Evolutionary conservation across 2,888 invertebrate genomes (phyloP).

Genomic region (Elysia crispata): DNA sequence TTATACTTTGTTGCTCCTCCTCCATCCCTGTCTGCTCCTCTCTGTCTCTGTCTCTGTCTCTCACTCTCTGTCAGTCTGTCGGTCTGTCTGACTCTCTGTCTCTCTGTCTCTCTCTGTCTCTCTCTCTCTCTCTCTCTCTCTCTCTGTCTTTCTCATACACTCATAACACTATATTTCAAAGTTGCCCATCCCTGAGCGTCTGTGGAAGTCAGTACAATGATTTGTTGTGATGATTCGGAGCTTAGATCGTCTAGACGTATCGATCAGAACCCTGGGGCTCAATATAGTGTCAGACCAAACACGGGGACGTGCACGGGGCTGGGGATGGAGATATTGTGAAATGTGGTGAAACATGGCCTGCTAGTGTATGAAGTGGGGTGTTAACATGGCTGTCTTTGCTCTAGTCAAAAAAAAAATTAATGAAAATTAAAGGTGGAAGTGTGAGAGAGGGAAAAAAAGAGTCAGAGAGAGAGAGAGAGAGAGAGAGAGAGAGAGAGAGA

Average conservation of each 20-base stretch:
- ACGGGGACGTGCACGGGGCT: no score
- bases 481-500: no score
- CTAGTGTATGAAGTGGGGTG: no score
- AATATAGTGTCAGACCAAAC: no score
- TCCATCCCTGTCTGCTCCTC: constrained; percentile 12
- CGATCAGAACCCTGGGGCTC: no score
- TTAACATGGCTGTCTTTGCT: no score
- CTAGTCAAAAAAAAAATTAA: no score
- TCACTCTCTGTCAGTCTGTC: not conserved
- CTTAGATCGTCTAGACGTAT: not conserved
- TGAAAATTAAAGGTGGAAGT: no score
- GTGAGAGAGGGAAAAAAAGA: no score
- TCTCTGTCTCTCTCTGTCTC: not conserved
- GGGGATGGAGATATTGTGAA: no score
- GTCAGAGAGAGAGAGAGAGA: no score
- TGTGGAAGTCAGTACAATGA: not conserved
- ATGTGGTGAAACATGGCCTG: no score
- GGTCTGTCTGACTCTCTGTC: not conserved
- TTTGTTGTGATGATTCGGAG: not conserved
- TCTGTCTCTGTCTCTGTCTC: constrained; percentile 30
- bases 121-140: not conserved
- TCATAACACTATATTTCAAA: not conserved
- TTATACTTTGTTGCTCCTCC: not conserved
- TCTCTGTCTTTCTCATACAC: not conserved
- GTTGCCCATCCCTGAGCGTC: not conserved